phyloP scores from a whole-genome alignment of 1,140 invertebrate genomes.

The Drosophila subpulchrella region DNA sequence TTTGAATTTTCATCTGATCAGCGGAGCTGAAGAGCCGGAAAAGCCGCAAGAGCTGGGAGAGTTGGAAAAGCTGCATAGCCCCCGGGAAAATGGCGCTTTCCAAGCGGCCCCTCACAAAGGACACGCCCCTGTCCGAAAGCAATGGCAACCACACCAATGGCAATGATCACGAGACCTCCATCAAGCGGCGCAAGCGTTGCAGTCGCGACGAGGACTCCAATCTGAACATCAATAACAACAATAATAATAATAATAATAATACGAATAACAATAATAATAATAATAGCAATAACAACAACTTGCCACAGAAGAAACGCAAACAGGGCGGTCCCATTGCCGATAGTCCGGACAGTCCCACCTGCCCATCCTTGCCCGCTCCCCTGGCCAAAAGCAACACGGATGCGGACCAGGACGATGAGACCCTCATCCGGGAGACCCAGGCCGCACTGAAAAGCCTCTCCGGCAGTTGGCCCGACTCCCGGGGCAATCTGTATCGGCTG shows the following conservation, averaged over 20 bases:
- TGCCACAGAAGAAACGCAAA: conserved; percentile 49
- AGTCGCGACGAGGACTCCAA: conserved; percentile 79
- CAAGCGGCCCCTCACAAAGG: conserved; percentile 82
- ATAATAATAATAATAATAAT: conserved; percentile 87
- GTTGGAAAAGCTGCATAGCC: background rate
- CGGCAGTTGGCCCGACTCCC: conserved; percentile 90
- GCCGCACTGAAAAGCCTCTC: conserved; percentile 93
- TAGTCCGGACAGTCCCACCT: conserved; percentile 37
- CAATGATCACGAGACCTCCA: conserved; percentile 69
- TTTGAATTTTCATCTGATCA: conserved; percentile 22
- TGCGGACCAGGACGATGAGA: conserved; percentile 89
- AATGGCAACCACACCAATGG: conserved; percentile 51
- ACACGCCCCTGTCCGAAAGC: conserved; percentile 69
- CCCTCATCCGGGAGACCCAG: conserved; percentile 93
- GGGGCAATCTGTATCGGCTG: conserved; percentile 87
- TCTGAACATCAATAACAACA: conserved; percentile 52
- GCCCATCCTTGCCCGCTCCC: background rate
- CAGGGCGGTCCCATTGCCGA: conserved; percentile 29
- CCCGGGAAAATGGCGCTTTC: conserved; percentile 72
- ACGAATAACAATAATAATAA: conserved; percentile 86
- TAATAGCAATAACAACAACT: conserved; percentile 28
- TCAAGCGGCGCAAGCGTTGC: conserved; percentile 80
- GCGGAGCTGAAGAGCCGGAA: conserved; percentile 14
- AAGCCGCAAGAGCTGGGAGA: background rate
- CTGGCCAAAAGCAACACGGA: conserved; percentile 40